Conservation (phyloP, 2,797 vertebrate genomes). For the Decapterus maruadsi region DNA sequence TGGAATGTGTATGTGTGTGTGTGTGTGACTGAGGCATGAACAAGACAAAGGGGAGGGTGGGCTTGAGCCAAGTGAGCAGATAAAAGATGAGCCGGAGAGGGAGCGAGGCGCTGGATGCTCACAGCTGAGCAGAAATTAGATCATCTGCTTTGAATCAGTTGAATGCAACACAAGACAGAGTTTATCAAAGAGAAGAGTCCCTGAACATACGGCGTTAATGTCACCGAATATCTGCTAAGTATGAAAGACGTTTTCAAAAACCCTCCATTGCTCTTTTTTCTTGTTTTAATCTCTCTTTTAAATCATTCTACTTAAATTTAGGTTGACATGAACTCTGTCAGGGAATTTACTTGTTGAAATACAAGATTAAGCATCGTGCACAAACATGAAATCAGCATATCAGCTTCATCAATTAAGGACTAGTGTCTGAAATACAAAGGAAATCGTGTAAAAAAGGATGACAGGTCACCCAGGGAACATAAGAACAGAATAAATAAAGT, state of each 20-base stretch:
- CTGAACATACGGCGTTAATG: constrained; percentile 23
- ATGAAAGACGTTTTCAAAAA: not conserved
- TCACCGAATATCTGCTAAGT: not conserved
- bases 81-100: constrained; percentile 55
- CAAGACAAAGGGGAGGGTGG: constrained; percentile 65
- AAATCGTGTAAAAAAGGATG: not conserved
- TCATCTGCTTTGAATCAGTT: constrained; percentile 54
- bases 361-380: not conserved
- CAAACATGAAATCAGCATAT: constrained; percentile 5
- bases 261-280: not conserved
- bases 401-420: constrained; percentile 12
- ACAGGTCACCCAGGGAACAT: constrained; percentile 11
- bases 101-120: constrained; percentile 33
- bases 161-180: constrained; percentile 30
- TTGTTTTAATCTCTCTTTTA: not conserved
- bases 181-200: constrained; percentile 12
- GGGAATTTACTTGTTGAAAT: constrained; percentile 1
- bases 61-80: constrained; percentile 52
- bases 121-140: constrained; percentile 51
- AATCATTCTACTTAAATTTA: not conserved
- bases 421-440: not conserved
- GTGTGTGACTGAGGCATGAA: constrained; percentile 43
- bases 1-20: constrained; percentile 61
- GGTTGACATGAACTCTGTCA: not conserved
- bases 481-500: not conserved